Base-by-base conservation (phyloP, 2,797 vertebrate species). In the Rhinella marina region DNA sequence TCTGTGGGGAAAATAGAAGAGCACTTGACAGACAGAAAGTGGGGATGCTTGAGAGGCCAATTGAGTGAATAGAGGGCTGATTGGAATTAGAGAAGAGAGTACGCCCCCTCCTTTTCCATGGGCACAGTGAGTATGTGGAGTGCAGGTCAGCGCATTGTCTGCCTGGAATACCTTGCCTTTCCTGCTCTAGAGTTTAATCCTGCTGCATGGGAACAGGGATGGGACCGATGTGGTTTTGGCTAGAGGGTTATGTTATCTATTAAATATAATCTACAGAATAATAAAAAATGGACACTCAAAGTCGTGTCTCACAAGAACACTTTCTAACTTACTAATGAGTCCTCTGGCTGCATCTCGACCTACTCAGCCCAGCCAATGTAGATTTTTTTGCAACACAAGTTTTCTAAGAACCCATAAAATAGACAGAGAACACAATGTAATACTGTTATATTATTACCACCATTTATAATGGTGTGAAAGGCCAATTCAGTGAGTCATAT, bases 1-100 rank as follows among this genome's bases (percentile, higher is more conserved):
- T 97, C 97, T 96, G 94, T 96, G 94, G 94, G 95, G 95, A 95
- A 96, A 95, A 95, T 92, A 92, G 92, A 93, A 93, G 92, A 94
- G 95, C 95, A 94, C 95, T 95, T 94, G 93, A 95, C 92, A 92
- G 95, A 94, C 94, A 95, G 95, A 80, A 96, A 94, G 93, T 93
- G 93, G 92, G 95, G 95, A 95, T 93, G 94, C 90, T 95, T 92
- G 89, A 95, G 93, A 94, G 95, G 95, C 95, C 97, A 96, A 97
- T 96, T 96, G 96, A 96, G 92, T 92, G 92, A 94, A 94, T 95
- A 95, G 92, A 94, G 92, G 93, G 93, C 95, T 97, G 94, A 93
- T 93, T 95, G 95, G 93, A 91, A 87, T 91, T 93, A 94, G 94
- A 94, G 93, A 93, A 93, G 92, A 92, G 92, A 90, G 93, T 94